Conservation (phyloP, 2,888 invertebrate species). For the Standfussiana lucernea region DNA sequence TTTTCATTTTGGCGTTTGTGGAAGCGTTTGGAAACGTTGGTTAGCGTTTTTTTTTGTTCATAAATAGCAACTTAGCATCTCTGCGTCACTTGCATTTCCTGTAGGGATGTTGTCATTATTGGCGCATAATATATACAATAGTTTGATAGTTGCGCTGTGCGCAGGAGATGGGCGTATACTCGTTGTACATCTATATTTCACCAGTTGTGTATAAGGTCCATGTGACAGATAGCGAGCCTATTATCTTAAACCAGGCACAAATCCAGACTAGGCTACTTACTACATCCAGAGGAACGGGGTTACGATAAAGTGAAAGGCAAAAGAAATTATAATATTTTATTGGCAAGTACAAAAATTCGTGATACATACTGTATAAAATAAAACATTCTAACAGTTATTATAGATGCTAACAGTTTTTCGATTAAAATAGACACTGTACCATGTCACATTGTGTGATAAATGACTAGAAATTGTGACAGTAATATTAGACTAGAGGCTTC, state of each 20-base stretch:
- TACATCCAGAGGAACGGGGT: neutral
- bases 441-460: slow-evolving; percentile 60
- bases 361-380: slow-evolving; percentile 62
- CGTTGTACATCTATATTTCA: neutral
- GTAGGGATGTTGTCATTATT: too few relatives aligned
- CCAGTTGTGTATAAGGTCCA: neutral
- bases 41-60: neutral
- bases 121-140: too few relatives aligned
- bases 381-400: slow-evolving; percentile 45
- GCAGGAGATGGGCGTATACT: too few relatives aligned
- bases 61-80: neutral
- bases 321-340: slow-evolving; percentile 66
- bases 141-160: too few relatives aligned
- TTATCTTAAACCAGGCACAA: neutral
- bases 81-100: neutral
- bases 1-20: too few relatives aligned
- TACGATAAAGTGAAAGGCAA: slow-evolving; percentile 7
- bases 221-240: neutral
- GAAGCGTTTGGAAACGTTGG: slow-evolving; percentile 9
- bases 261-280: neutral
- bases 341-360: slow-evolving; percentile 74
- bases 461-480: slow-evolving; percentile 72
- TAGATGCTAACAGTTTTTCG: slow-evolving; percentile 43
- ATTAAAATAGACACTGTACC: slow-evolving; percentile 60
- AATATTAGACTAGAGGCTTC: slow-evolving; percentile 61